These are phyloP conservation scores for Dendronephthya gigantea DNA, from an alignment of 64 coral and sea anemone species.

Conservation along the genomic window DNA sequence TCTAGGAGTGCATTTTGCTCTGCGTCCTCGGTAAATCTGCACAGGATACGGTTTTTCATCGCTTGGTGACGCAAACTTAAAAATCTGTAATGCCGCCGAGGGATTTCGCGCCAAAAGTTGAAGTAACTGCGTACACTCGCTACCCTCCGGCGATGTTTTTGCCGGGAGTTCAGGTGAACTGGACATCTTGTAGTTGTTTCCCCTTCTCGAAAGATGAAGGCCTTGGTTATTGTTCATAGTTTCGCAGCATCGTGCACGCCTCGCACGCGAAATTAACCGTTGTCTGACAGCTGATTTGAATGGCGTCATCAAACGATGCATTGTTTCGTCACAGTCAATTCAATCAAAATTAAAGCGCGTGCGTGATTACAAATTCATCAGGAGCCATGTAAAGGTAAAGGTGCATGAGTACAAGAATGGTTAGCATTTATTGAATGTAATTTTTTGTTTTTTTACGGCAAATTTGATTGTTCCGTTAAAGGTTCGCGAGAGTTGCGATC, in stretches of 20 bases:
- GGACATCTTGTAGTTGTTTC: not conserved
- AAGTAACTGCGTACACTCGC: not conserved
- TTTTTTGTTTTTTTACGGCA: no score
- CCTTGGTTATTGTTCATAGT: not conserved
- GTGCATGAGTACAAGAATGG: no score
- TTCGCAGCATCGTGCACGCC: not conserved
- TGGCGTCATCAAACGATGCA: not conserved
- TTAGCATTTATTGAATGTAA: no score
- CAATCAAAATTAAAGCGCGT: not conserved
- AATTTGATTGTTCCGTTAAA: no score
- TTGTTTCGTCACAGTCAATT: not conserved
- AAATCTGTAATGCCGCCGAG: not conserved
- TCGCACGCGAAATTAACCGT: not conserved
- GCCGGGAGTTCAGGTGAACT: not conserved
- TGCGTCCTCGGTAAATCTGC: not conserved
- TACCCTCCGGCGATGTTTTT: not conserved
- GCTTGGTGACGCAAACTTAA: not conserved
- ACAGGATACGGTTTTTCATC: not conserved
- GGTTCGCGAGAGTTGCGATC: no score
- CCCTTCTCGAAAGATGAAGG: not conserved
- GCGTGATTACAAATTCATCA: no score
- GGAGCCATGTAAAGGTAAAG: no score
- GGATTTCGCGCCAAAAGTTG: constrained; percentile 11
- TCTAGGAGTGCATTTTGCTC: not conserved
- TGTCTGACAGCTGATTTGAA: not conserved